phyloP scores from a whole-genome alignment of 30 jellyfish, hydroid and myxozoan genomes.

The Aurelia aurita region DNA sequence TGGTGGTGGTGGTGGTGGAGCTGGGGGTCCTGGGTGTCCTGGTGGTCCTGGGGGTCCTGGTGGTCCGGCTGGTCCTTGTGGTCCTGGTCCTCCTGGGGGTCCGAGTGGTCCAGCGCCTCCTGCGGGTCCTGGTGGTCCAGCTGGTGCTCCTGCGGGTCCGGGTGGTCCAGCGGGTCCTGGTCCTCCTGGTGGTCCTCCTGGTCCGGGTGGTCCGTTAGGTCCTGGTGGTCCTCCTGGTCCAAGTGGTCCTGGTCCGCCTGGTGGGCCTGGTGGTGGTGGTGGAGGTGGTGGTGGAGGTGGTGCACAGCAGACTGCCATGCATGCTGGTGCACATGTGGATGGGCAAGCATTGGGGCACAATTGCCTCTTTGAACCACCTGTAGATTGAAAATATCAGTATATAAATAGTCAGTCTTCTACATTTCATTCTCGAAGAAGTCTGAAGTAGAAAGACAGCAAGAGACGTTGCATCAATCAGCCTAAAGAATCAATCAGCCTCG shows the following conservation, averaged over 20 bases:
- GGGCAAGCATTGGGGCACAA: constrained; percentile 83
- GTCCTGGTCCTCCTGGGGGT: constrained; percentile 99
- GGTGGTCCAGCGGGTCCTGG: constrained; percentile 99
- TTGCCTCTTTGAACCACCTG: constrained; percentile 75
- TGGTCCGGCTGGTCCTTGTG: constrained; percentile 99
- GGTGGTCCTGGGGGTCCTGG: constrained; percentile 99
- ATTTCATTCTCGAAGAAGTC: no score
- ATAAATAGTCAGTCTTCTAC: no score
- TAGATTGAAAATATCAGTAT: no score
- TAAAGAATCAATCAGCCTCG: no score
- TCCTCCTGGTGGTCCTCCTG: constrained; percentile 99
- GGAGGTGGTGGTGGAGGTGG: constrained; percentile 98
- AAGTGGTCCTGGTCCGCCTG: constrained; percentile 99
- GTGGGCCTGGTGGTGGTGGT: constrained; percentile 99
- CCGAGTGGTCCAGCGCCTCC: constrained; percentile 99
- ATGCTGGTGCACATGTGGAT: constrained; percentile 95
- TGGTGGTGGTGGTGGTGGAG: constrained; percentile 99
- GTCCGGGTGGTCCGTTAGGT: constrained; percentile 99
- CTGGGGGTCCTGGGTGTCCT: constrained; percentile 99
- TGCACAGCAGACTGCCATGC: constrained; percentile 53
- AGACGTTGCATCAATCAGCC: no score
- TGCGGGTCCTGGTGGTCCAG: constrained; percentile 97
- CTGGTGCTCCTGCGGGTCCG: constrained; percentile 98
- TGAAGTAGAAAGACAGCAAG: no score
- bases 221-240: constrained; percentile 99